Base-by-base conservation (phyloP, 2,113 vertebrate genomes). In the Lophura nycthemera region DNA sequence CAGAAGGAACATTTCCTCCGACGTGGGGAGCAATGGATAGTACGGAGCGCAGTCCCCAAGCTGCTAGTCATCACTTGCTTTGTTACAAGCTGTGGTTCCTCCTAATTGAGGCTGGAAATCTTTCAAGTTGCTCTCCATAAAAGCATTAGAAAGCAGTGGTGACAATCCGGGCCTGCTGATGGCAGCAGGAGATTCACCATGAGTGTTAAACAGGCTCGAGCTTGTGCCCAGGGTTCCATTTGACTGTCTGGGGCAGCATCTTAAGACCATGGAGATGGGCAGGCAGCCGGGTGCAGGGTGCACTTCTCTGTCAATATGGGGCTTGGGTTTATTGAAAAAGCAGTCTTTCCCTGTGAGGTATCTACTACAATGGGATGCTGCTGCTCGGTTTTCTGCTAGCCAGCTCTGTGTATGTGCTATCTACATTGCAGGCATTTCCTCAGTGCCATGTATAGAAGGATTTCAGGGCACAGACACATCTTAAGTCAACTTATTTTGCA, bases 191-290 rank as follows among this genome's bases (percentile, higher is more conserved):
- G 38, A 15, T 61, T 13, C 9, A 5, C 57, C 43, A 6, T 22
- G 2, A 11, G 20, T 61, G 9, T 17, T 64, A 50, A 61, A 24
- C 47, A 17, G 32, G 13, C 10, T 25, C 14, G 5, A 6, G 14
- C 25, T n/a, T 11, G 36, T 6, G 21, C 24, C 47, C 2, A 0
- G 25, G 43, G 48, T n/a, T 56, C 67, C 20, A 13, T 43, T 75
- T 65, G 40, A 50, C 45, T 25, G 22, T 6, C 45, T 32, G 43
- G 38, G 22, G 63, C n/a, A 66, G 54, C 66, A 22, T 63, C 43
- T 24, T 12, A 54, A 66, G 36, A 40, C 77, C 2, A 0, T 11
- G 0, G 0, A 77, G 71, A 21, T 11, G 0, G 1, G 27, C 65
- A 61, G 40, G 42, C 36, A 17, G n/a, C 15, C 34, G 48, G 30